Conservation (phyloP, 1,140 invertebrate species). For the Pristionchus pacificus region DNA sequence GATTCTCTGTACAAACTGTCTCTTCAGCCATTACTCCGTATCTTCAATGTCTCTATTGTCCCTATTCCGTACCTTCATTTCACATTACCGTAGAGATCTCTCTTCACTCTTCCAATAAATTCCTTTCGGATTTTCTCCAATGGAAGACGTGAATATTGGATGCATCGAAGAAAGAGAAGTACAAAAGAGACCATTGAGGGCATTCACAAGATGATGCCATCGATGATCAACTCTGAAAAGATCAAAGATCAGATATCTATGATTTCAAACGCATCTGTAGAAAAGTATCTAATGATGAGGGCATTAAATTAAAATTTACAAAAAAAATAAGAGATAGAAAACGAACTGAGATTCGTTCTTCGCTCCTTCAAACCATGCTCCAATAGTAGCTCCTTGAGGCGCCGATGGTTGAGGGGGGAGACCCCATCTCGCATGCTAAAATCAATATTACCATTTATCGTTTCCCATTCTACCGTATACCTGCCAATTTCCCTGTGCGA, state of each 20-base stretch:
- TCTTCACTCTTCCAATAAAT: too few relatives aligned
- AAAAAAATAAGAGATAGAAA: conserved; percentile 16
- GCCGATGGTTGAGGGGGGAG: conserved; percentile 77
- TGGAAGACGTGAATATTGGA: too few relatives aligned
- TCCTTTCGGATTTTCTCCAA: too few relatives aligned
- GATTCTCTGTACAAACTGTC: conserved; percentile 95
- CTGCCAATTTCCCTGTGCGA: conserved; percentile 88
- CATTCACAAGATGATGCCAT: conserved; percentile 81
- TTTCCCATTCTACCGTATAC: conserved; percentile 59
- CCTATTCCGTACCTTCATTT: too few relatives aligned
- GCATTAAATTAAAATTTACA: too few relatives aligned
- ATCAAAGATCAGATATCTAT: too few relatives aligned
- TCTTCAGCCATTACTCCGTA: conserved; percentile 86
- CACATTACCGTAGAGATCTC: too few relatives aligned
- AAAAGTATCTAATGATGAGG: too few relatives aligned
- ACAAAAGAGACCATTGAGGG: conserved; percentile 86
- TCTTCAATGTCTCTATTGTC: too few relatives aligned
- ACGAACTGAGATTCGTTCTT: conserved; percentile 44
- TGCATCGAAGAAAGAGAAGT: conserved; percentile 91
- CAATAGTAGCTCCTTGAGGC: conserved; percentile 84
- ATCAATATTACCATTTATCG: neutral
- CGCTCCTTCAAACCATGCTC: conserved; percentile 77
- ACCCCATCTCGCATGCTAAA: conserved; percentile 75
- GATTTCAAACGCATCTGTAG: too few relatives aligned
- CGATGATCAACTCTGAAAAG: conserved; percentile 68